Evolutionary conservation across 2,113 vertebrate genomes (phyloP), one percentile per base, ranked within the genome.

Genomic region (Dicerorhinus sumatrensis): DNA sequence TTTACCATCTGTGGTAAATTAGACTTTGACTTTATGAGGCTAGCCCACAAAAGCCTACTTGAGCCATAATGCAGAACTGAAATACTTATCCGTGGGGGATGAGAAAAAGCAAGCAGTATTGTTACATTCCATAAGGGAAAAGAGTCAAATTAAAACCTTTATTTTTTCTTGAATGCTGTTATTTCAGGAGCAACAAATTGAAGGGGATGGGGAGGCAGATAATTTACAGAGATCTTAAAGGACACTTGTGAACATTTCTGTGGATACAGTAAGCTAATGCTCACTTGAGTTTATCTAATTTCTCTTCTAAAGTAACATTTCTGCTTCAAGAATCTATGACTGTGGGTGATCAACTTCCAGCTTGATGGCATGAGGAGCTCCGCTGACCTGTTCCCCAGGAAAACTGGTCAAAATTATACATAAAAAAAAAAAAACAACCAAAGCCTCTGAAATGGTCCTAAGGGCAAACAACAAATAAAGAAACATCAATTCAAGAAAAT

Each of bases 181-280:
- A 29, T 33, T 80, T 73, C 27, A 17, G 23, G 75, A 39, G 27
- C 12, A 56, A 17, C 54, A 65, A 33, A 39, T 5, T 1, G 1
- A 25, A 17, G 62, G 33, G 39, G 8, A 2, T 31, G 14, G 20
- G 27, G 62, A 51, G 23, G 56, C 56, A 13, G 48, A 3, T 5
- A 23, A 33, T 10, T 17, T 42, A 51, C n/a, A 48, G 62, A 70
- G 69, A 12, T 25, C 29, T 14, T 51, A 0, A 20, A 62, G 60
- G 42, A 18, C 5, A 51, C 9, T 3, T 3, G 46, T 0, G 18
- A 31, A 2, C 20, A 3, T 20, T 5, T 54, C 11, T 9, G 14
- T 2, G 46, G 13, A 14, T 29, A 51, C 11, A 9, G 36, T 2
- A 27, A 62, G 16, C 25, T 58, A 9, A 9, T 0, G 3, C 39